Percentiles rank a stretch among this genome's conserved stretches.
These are phyloP conservation scores for Schlechtendalia chinensis DNA, from an alignment of 1,140 invertebrate species.

Conservation along the genomic window DNA sequence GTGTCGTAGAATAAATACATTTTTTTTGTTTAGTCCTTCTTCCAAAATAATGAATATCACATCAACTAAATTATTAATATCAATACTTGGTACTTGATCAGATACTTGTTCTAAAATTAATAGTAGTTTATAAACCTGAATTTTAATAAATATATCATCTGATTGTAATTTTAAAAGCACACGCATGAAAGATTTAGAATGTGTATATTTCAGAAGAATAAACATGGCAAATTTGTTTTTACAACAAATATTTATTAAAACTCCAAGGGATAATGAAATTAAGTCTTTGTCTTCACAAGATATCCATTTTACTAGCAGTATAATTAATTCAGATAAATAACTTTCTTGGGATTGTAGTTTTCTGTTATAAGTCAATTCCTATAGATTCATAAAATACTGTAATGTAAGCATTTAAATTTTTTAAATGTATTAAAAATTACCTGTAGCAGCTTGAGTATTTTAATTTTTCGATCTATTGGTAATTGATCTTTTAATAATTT, in stretches of 20 bases:
- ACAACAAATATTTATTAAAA: slow-evolving; percentile 40
- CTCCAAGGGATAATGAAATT: slow-evolving; percentile 13
- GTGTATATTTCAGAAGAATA: slow-evolving; percentile 24
- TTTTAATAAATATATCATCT: slow-evolving; percentile 20
- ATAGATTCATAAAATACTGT: neutral
- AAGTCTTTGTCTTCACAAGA: slow-evolving; percentile 35
- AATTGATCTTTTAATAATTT: slow-evolving; percentile 33
- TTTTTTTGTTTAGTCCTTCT: slow-evolving; percentile 38
- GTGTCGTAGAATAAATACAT: slow-evolving; percentile 16
- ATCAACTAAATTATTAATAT: slow-evolving; percentile 42
- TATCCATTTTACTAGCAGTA: slow-evolving; percentile 33
- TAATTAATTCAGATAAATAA: slow-evolving; percentile 27
- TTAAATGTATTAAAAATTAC: slow-evolving; percentile 25
- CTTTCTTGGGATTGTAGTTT: slow-evolving; percentile 35
- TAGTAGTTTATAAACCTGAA: slow-evolving; percentile 38
- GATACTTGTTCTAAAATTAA: slow-evolving; percentile 34
- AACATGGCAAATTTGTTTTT: slow-evolving; percentile 39
- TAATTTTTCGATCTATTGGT: slow-evolving; percentile 33
- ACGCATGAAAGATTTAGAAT: slow-evolving; percentile 34
- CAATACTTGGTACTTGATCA: slow-evolving; percentile 20
- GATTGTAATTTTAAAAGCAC: slow-evolving; percentile 37
- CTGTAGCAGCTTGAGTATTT: slow-evolving; percentile 33
- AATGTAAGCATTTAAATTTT: neutral
- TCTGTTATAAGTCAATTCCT: slow-evolving; percentile 22
- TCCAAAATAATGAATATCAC: slow-evolving; percentile 36